Percentiles rank a stretch among this genome's conserved stretches.
These are phyloP conservation scores for Selenia dentaria DNA, from an alignment of 2,888 invertebrate species.

Conservation along the genomic window DNA sequence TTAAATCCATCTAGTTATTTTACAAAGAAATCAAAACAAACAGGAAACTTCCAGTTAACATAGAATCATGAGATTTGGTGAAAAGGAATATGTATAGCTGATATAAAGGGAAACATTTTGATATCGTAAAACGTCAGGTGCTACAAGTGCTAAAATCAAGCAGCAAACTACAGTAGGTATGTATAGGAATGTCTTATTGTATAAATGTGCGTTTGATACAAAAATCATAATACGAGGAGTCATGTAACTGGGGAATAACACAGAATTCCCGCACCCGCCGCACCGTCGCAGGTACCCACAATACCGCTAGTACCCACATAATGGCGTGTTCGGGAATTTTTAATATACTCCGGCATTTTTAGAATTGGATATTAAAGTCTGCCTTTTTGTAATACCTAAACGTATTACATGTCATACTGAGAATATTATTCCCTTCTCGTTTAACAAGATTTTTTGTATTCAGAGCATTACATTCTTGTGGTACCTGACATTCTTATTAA, in stretches of 20 bases:
- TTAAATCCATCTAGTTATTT: too few relatives aligned
- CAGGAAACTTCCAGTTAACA: too few relatives aligned
- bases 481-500: too few relatives aligned
- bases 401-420: conserved; percentile 1
- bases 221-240: neutral
- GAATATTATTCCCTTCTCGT: neutral
- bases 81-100: too few relatives aligned
- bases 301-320: neutral
- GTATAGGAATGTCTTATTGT: too few relatives aligned
- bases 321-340: conserved; percentile 14
- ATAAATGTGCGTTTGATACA: conserved; percentile 4
- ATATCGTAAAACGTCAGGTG: too few relatives aligned
- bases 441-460: neutral
- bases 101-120: too few relatives aligned
- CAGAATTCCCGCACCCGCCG: conserved; percentile 2
- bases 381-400: neutral
- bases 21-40: too few relatives aligned
- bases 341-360: conserved; percentile 10
- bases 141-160: too few relatives aligned
- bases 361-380: conserved; percentile 8
- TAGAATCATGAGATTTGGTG: too few relatives aligned
- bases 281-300: neutral
- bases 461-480: too few relatives aligned
- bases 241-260: conserved; percentile 1
- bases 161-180: too few relatives aligned